phyloP scores from a whole-genome alignment of 1,140 invertebrate genomes.

The Nephila pilipes region DNA sequence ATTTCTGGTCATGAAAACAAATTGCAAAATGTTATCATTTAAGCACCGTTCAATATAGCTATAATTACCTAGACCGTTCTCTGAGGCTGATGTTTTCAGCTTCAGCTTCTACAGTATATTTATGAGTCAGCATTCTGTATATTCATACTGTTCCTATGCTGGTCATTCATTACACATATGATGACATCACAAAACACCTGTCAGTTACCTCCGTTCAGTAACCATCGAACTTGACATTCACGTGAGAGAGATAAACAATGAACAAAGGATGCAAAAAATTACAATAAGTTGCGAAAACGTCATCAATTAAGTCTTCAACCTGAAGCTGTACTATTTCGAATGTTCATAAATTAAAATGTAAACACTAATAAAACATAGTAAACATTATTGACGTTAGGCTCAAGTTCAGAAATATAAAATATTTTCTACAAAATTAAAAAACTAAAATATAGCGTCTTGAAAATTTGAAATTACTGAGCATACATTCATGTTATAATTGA shows the following conservation, averaged over 20 bases:
- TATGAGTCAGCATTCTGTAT: constrained; percentile 68
- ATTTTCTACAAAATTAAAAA: neutral
- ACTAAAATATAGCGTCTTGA: neutral
- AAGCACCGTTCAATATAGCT: neutral
- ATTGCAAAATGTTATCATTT: neutral
- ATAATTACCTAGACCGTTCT: constrained; percentile 73
- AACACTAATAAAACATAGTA: neutral
- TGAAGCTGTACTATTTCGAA: neutral
- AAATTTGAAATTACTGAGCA: neutral
- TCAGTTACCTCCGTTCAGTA: constrained; percentile 18
- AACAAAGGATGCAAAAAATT: neutral
- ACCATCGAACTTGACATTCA: constrained; percentile 32
- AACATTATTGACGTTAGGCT: neutral
- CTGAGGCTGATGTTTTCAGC: constrained; percentile 53
- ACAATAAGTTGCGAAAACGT: neutral
- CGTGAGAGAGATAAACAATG: constrained; percentile 47
- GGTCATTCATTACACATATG: constrained; percentile 15
- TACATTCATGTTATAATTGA: neutral
- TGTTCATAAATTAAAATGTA: neutral
- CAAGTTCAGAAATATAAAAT: neutral
- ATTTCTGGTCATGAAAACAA: neutral
- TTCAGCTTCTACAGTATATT: constrained; percentile 65
- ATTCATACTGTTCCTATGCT: neutral
- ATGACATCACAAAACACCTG: constrained; percentile 74
- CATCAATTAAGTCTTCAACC: neutral